Evolutionary conservation across 1,140 invertebrate species (phyloP).

Genomic region (Eupristina koningsbergeri): DNA sequence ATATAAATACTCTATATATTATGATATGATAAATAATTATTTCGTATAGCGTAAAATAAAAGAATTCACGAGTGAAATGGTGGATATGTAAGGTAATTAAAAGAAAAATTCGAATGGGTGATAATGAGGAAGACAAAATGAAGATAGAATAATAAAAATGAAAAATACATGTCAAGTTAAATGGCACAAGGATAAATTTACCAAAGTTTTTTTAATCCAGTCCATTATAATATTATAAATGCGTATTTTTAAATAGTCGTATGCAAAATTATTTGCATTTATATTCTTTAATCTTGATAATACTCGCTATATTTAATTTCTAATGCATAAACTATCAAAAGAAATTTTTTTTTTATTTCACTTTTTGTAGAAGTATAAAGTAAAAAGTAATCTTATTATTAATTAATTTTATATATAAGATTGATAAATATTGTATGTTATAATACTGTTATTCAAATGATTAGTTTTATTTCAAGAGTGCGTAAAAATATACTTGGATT

Average conservation of each 20-base stretch:
- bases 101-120: not conserved
- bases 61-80: conserved; percentile 60
- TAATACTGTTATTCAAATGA: too few relatives aligned
- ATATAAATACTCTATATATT: conserved; percentile 63
- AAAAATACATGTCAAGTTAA: conserved; percentile 45
- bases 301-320: not conserved
- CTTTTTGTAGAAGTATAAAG: not conserved
- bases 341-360: not conserved
- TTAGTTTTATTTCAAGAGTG: too few relatives aligned
- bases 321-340: not conserved
- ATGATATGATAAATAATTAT: conserved; percentile 66
- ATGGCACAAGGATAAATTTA: conserved; percentile 65
- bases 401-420: too few relatives aligned
- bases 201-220: conserved; percentile 63
- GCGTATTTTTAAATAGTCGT: not conserved
- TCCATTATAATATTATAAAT: conserved; percentile 27
- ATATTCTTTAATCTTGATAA: not conserved
- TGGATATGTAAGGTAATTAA: conserved; percentile 62
- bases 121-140: not conserved
- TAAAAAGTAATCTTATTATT: not conserved
- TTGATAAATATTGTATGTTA: too few relatives aligned
- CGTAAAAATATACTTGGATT: too few relatives aligned
- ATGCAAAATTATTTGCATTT: not conserved
- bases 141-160: not conserved
- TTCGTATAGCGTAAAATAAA: conserved; percentile 65